Base-by-base conservation (phyloP, 2,797 vertebrate genomes). In the Neoniphon sammara region DNA sequence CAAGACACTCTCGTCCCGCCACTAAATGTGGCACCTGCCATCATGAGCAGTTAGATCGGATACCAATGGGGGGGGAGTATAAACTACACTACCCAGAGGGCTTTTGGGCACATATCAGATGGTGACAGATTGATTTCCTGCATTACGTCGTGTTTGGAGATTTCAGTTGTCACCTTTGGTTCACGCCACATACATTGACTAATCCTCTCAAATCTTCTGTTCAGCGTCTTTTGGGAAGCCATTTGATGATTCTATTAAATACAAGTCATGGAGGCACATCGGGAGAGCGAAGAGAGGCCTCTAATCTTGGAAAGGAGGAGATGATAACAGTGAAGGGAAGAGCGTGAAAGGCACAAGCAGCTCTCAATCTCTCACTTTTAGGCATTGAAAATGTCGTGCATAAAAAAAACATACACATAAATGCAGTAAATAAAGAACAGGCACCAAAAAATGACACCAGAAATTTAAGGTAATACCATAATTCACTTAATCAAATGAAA, bases 21-120 rank as follows among this genome's bases (percentile, higher is more conserved):
- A 77, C 84, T 86, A 83, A 83, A 86, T 44, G 84, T 82, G 85
- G 65, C 81, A 85, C 74, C 77, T 87, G 87, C 78, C 82, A 86
- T 79, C 66, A 75, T 70, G 34, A 72, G 55, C 72, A 56, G 73
- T 82, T 79, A 69, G 73, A 72, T 53, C 64, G 2, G 1, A 76
- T 72, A 67, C 56, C 73, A 66, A 31, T 27, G 53, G 62, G 63
- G 63, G 59, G 63, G 18, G 46, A 55, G 46, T n/a, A 44, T 70
- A 70, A 76, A 87, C 83, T 73, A 75, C 87, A 83, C 55, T 80
- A 78, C 71, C 87, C 89, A 82, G 69, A 82, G 79, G 82, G 75
- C 78, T 82, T 53, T 68, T n/a, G 66, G 77, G 76, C 50, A 20
- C 23, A 21, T 44, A 63, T 67, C 56, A 76, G 70, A 81, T 2